A percentile compares a stretch with the other conserved stretches of the same genome.
These are phyloP conservation scores for Drosophila paranaensis DNA, from an alignment of 2,888 invertebrate species.

Conservation along the genomic window DNA sequence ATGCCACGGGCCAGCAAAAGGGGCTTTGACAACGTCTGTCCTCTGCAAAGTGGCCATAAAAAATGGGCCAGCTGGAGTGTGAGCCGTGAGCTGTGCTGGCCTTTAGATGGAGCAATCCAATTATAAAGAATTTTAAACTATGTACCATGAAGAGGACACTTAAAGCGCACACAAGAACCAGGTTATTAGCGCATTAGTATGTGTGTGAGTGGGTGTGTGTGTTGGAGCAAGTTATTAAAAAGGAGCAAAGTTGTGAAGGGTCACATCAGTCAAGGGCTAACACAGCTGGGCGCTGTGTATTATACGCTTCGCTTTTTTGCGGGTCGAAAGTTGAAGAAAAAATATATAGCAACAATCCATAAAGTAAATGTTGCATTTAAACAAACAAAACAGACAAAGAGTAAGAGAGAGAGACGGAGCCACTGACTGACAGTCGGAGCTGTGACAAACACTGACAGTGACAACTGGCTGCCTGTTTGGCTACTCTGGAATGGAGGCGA, in stretches of 20 bases:
- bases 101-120: constrained; percentile 73
- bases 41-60: constrained; percentile 66
- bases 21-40: constrained; percentile 40
- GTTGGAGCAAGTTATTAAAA: constrained; percentile 74
- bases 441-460: constrained; percentile 78
- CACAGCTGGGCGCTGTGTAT: constrained; percentile 64
- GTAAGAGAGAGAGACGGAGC: background rate
- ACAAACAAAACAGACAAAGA: constrained; percentile 65
- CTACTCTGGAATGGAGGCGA: constrained; percentile 48
- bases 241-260: constrained; percentile 74
- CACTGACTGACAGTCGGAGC: constrained; percentile 22
- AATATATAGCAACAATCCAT: constrained; percentile 80
- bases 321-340: constrained; percentile 77
- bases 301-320: constrained; percentile 64
- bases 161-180: constrained; percentile 70
- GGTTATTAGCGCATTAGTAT: constrained; percentile 72
- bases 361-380: constrained; percentile 80
- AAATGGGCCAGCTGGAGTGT: constrained; percentile 51
- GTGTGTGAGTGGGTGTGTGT: constrained; percentile 17
- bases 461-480: constrained; percentile 71
- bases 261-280: constrained; percentile 76
- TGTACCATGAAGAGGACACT: constrained; percentile 78
- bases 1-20: constrained; percentile 46
- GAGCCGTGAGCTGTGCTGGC: constrained; percentile 16
- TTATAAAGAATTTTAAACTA: constrained; percentile 80